Percentiles rank a stretch among this genome's conserved stretches.
phyloP scores from a whole-genome alignment of 2,888 invertebrate species.

The Leucophenga maculata region DNA sequence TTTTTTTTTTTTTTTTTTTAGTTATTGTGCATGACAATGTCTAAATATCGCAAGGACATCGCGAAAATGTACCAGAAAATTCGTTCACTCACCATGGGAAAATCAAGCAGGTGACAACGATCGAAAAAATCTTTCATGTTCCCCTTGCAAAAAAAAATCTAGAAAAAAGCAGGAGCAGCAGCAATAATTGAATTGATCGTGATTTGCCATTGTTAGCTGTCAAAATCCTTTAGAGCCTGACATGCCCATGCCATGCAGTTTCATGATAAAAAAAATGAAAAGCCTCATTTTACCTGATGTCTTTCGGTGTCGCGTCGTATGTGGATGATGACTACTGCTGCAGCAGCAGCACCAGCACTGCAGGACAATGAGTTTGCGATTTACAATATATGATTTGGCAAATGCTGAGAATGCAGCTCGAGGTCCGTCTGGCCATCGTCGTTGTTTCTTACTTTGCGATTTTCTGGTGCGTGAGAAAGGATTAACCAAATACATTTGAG shows the following conservation, averaged over 20 bases:
- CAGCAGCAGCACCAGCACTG: constrained; percentile 39
- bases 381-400: constrained; percentile 33
- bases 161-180: constrained; percentile 9
- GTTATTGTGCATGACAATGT: constrained; percentile 6
- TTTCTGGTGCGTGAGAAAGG: constrained; percentile 29
- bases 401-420: neutral
- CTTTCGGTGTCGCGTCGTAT: too few relatives aligned
- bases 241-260: constrained; percentile 39
- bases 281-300: constrained; percentile 21
- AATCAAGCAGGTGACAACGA: constrained; percentile 59
- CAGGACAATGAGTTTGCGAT: constrained; percentile 60
- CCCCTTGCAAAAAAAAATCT: constrained; percentile 9
- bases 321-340: constrained; percentile 22
- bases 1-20: neutral
- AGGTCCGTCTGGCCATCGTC: neutral
- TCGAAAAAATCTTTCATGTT: neutral
- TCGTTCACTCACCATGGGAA: constrained; percentile 55
- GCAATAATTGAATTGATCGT: constrained; percentile 67
- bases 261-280: constrained; percentile 37
- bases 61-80: constrained; percentile 15
- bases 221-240: constrained; percentile 41
- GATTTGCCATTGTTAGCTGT: constrained; percentile 60
- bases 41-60: constrained; percentile 32
- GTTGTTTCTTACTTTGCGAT: neutral
- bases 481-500: constrained; percentile 18